Evolutionary conservation across 2,113 vertebrate species (phyloP).

Genomic region (Noctilio leporinus): DNA sequence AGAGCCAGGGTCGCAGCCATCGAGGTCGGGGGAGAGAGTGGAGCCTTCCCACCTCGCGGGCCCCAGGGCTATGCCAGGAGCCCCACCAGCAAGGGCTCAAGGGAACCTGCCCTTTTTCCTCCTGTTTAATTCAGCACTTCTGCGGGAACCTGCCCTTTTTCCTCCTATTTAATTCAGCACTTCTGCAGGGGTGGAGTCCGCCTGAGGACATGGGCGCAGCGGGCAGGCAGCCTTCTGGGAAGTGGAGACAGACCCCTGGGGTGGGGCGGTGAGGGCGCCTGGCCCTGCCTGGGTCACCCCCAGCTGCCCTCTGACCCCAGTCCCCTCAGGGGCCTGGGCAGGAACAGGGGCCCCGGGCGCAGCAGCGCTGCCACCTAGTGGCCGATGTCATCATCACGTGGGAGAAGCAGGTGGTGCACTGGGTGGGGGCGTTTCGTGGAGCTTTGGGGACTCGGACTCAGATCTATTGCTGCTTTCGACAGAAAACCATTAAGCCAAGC

Average conservation of each 20-base stretch:
- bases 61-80: neutral
- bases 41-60: neutral
- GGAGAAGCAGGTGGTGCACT: neutral
- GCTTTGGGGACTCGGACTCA: rapidly evolving
- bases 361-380: slow-evolving; percentile 55
- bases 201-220: neutral
- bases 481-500: neutral
- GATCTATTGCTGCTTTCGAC: neutral
- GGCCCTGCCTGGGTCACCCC: neutral
- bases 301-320: rapidly evolving
- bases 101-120: neutral
- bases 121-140: neutral
- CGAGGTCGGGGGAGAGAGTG: rapidly evolving
- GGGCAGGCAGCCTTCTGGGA: neutral
- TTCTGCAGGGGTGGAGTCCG: rapidly evolving
- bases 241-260: rapidly evolving
- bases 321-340: rapidly evolving
- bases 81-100: neutral
- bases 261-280: rapidly evolving
- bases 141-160: neutral
- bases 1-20: rapidly evolving
- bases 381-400: neutral
- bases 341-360: neutral
- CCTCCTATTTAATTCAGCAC: neutral
- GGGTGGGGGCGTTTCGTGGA: neutral